Conservation (phyloP, 1,140 invertebrate genomes). For the Diorhabda elongata region DNA sequence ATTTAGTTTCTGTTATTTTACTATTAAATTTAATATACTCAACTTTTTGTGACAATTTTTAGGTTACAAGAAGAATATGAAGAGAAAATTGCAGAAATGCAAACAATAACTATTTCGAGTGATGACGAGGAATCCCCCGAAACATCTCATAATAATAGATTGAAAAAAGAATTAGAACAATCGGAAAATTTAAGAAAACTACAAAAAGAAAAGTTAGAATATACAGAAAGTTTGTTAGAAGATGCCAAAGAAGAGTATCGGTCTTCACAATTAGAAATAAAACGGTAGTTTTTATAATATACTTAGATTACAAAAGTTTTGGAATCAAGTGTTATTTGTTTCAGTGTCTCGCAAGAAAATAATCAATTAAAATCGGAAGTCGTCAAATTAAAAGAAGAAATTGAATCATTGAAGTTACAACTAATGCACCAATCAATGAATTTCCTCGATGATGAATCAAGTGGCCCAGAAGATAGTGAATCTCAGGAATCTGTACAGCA, state of each 20-base stretch:
- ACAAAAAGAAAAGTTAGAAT: neutral
- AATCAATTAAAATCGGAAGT: too few relatives aligned
- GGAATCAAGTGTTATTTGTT: too few relatives aligned
- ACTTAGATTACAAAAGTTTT: too few relatives aligned
- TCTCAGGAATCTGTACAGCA: too few relatives aligned
- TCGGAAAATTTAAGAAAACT: neutral
- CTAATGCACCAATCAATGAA: too few relatives aligned
- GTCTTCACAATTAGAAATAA: neutral
- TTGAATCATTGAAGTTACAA: too few relatives aligned
- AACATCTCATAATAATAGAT: neutral
- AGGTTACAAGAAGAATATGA: neutral
- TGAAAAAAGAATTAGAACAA: neutral
- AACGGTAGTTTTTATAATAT: neutral
- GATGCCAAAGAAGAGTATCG: neutral
- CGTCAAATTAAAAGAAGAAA: too few relatives aligned
- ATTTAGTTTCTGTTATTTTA: too few relatives aligned
- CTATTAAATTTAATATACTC: too few relatives aligned
- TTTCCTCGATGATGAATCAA: too few relatives aligned
- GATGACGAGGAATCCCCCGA: neutral
- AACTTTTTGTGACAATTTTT: neutral
- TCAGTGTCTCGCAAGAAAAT: too few relatives aligned
- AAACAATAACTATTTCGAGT: neutral
- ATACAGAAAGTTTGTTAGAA: neutral
- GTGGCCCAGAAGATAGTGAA: too few relatives aligned
- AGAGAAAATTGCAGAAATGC: neutral